Evolutionary conservation across 2,113 vertebrate genomes (phyloP).

Genomic region (Coturnix japonica): DNA sequence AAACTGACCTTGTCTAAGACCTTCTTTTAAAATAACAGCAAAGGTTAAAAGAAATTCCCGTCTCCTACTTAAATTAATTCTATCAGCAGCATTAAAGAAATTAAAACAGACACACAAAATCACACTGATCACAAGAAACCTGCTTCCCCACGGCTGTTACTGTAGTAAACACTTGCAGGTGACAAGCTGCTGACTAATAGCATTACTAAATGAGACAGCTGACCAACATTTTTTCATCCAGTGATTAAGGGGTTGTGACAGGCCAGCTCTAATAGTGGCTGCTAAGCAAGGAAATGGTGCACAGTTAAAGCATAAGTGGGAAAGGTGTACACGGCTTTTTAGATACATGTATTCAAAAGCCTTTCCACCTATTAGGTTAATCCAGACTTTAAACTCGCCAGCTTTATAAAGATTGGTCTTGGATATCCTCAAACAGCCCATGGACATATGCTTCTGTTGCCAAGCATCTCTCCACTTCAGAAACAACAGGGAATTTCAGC

Average conservation of each 20-base stretch:
- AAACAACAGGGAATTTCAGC: neutral
- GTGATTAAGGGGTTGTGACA: slow-evolving; percentile 23
- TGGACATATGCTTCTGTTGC: neutral
- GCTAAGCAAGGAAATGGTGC: neutral
- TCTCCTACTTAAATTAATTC: neutral
- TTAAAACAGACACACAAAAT: slow-evolving; percentile 23
- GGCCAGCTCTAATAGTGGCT: neutral
- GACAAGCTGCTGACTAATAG: slow-evolving; percentile 47
- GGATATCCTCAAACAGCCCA: neutral
- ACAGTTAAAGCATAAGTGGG: neutral
- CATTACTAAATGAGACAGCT: slow-evolving; percentile 51
- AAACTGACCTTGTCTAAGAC: neutral
- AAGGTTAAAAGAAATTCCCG: neutral
- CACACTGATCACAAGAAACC: slow-evolving; percentile 1
- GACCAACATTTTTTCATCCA: slow-evolving; percentile 35
- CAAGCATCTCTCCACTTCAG: neutral
- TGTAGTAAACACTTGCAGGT: neutral
- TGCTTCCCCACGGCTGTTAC: neutral
- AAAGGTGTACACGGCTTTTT: neutral
- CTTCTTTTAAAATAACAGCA: neutral
- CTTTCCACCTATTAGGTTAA: neutral
- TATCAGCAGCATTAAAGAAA: neutral
- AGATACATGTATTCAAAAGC: neutral
- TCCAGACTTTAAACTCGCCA: neutral
- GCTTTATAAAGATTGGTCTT: neutral